Base-by-base conservation (phyloP, 2,888 invertebrate genomes). In the Chesias legatella region DNA sequence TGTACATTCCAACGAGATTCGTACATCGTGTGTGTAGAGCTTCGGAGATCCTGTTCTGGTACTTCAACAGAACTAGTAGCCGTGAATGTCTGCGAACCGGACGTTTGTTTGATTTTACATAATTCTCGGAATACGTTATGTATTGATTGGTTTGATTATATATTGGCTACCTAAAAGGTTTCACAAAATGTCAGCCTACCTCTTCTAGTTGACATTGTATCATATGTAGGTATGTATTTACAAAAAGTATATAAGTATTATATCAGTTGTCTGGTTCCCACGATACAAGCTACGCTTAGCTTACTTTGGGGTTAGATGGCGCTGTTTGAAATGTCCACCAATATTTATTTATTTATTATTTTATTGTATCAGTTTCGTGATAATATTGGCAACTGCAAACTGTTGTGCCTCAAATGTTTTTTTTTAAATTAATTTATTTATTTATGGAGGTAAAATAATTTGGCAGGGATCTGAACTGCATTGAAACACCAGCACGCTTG, bases 11-110 rank as follows among this genome's bases (percentile, higher is more conserved):
- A 32, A 26, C 9, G 10, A 41, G 49, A 55, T 51, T 45, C 55
- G 59, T 59, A 55, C 51, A 59, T 57, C n/a, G n/a, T n/a, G 53
- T 51, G 46, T 34, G 31, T 42, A 43, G 36, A 58, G 57, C 62
- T 58, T 51, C 36, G 44, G 38, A 59, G 47, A 51, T 53, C 47
- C 52, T 53, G 55, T 59, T 52, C 51, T 44, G 13, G 51, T 53
- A 51, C 51, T 35, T 44, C 32, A 44, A 42, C 34, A 39, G 20
- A 39, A 42, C 42, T 48, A 27, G 42, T 46, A 33, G 26, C 10
- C 25, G 27, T 37, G 27, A 21, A 30, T 31, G 38, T 43, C 33
- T 30, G 30, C 26, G 39, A 47, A 47, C 48, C 48, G 48, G 48
- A 50, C 29, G 13, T 44, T 29, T 39, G n/a, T 48, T 48, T 29